A percentile compares a stretch with the other conserved stretches of the same genome.
Conservation (phyloP, 2,797 vertebrate genomes). For the Eleutherodactylus coqui region DNA sequence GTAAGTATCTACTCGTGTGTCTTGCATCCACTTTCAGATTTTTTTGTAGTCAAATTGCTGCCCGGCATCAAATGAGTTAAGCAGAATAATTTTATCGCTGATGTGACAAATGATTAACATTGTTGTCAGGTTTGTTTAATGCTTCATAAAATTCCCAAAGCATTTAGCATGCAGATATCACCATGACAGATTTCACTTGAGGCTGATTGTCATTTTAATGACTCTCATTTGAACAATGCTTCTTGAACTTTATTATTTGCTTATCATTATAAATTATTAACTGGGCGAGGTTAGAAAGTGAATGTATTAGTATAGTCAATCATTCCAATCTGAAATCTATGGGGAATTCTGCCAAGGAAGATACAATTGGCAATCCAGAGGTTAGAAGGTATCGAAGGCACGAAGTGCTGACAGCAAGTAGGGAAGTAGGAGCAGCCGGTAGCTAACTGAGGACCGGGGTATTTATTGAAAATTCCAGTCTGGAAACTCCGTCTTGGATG, state of each 20-base stretch:
- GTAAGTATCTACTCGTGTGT: too few relatives aligned
- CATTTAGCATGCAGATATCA: conserved; percentile 42
- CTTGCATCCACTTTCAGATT: too few relatives aligned
- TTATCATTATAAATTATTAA: conserved; percentile 47
- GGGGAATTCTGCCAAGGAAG: conserved; percentile 9
- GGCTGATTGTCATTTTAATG: conserved; percentile 53
- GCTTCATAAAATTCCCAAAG: conserved; percentile 14
- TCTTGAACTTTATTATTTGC: conserved; percentile 55
- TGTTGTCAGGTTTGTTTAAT: conserved; percentile 53
- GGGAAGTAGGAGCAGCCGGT: neutral
- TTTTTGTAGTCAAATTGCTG: neutral
- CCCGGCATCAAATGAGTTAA: neutral
- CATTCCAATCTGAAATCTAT: conserved; percentile 21
- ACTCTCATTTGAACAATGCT: conserved; percentile 46
- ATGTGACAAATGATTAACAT: conserved; percentile 50
- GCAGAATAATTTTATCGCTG: neutral
- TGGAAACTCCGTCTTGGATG: neutral
- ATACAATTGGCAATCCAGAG: conserved; percentile 26
- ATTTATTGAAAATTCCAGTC: conserved; percentile 15
- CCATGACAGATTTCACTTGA: conserved; percentile 40
- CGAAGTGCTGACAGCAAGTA: neutral
- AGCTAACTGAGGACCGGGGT: neutral
- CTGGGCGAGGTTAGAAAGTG: conserved; percentile 30
- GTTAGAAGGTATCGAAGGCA: conserved; percentile 26
- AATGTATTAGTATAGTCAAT: conserved; percentile 27